phyloP scores from a whole-genome alignment of 37 sponge, comb jelly and placozoan species.

The Amphimedon queenslandica region DNA sequence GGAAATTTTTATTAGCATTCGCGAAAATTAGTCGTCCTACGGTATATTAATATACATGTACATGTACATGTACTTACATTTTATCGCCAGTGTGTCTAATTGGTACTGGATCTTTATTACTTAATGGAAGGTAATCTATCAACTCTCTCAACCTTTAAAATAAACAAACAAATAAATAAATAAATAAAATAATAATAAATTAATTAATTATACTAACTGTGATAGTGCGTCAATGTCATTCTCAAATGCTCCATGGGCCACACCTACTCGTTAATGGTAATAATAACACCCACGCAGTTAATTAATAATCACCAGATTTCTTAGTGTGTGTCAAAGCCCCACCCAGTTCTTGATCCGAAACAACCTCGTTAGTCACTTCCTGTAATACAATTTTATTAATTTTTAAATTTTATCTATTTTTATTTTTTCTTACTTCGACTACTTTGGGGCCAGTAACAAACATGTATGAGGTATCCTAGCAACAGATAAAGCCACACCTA shows the following conservation, averaged over 20 bases:
- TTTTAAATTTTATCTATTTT: not conserved
- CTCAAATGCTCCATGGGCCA: conserved; percentile 88
- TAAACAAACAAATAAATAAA: too few relatives aligned
- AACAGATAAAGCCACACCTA: not conserved
- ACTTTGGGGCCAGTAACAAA: conserved; percentile 99
- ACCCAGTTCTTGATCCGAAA: conserved; percentile 91
- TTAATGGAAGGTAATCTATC: too few relatives aligned
- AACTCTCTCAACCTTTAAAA: too few relatives aligned
- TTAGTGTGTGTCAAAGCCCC: conserved; percentile 86
- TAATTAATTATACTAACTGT: conserved; percentile 48
- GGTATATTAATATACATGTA: too few relatives aligned
- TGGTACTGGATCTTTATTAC: conserved; percentile 82
- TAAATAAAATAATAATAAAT: not conserved
- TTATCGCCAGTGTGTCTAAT: conserved; percentile 67
- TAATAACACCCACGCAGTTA: not conserved
- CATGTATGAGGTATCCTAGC: conserved; percentile 89
- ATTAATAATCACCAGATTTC: conserved; percentile 60
- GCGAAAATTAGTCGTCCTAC: too few relatives aligned
- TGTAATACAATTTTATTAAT: conserved; percentile 21
- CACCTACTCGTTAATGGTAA: conserved; percentile 46
- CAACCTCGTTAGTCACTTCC: conserved; percentile 86
- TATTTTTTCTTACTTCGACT: conserved; percentile 72
- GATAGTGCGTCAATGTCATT: conserved; percentile 85
- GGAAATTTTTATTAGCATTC: too few relatives aligned
- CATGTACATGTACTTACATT: too few relatives aligned